phyloP scores from a whole-genome alignment of 2,888 invertebrate genomes.

The Aricia artaxerxes region DNA sequence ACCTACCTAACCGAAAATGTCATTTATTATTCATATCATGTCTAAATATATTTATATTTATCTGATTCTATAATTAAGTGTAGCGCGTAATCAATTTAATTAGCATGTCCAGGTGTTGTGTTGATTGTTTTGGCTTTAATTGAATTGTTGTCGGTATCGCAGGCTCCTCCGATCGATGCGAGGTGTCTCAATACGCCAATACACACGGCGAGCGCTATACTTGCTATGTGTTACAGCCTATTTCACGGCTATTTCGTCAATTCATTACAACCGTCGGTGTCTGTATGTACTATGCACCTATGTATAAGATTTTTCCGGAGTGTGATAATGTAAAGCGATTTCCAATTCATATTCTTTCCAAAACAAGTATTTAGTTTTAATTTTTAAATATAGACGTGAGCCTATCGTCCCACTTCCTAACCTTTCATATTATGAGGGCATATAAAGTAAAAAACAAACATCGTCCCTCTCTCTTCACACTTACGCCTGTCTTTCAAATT shows the following conservation, averaged over 20 bases:
- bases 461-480: no score
- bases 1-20: no score
- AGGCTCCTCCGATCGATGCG: constrained; percentile 8
- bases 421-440: no score
- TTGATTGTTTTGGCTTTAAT: constrained; percentile 30
- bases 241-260: background rate
- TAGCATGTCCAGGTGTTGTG: constrained; percentile 26
- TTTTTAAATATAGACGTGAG: no score
- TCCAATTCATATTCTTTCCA: background rate
- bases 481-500: no score
- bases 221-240: background rate
- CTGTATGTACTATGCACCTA: background rate
- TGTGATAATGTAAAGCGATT: background rate
- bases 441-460: no score
- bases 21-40: no score
- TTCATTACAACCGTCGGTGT: background rate
- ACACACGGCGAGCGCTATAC: background rate
- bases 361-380: background rate
- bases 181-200: constrained; percentile 19
- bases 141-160: constrained; percentile 16
- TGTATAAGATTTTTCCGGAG: background rate
- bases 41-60: background rate
- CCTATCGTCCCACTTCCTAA: no score
- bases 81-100: background rate
- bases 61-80: background rate